Evolutionary conservation across 2,113 vertebrate genomes (phyloP).

Genomic region (Rhipidura dahli): DNA sequence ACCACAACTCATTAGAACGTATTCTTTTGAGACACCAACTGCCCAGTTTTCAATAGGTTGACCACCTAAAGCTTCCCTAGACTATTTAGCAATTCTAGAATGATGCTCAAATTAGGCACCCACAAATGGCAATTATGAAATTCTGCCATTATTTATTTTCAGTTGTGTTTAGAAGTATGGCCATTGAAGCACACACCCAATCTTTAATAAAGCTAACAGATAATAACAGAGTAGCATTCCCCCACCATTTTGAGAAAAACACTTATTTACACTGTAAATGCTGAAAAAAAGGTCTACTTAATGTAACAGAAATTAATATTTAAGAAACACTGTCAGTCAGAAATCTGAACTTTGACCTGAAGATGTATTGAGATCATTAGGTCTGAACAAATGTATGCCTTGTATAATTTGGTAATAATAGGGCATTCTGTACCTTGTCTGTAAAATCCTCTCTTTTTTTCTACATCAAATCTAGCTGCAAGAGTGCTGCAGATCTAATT

Average conservation of each 20-base stretch:
- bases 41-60: not conserved
- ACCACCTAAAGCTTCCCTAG: not conserved
- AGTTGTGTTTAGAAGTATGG: constrained; percentile 3
- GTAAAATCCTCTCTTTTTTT: not conserved
- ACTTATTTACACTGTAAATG: not conserved
- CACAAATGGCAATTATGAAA: not conserved
- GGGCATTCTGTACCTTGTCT: not conserved
- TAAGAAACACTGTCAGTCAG: not conserved
- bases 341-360: constrained; percentile 38
- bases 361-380: not conserved
- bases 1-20: not conserved
- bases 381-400: not conserved
- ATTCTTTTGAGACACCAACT: not conserved
- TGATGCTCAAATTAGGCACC: not conserved
- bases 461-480: not conserved
- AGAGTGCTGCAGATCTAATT: not conserved
- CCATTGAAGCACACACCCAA: not conserved
- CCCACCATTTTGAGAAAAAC: not conserved
- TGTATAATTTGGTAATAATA: constrained; percentile 26
- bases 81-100: not conserved
- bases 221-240: not conserved
- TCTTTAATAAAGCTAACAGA: not conserved
- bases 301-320: not conserved
- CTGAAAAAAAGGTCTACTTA: not conserved
- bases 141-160: constrained; percentile 3